Conservation (phyloP, 1,140 invertebrate species). For the Drosophila sp. region DNA sequence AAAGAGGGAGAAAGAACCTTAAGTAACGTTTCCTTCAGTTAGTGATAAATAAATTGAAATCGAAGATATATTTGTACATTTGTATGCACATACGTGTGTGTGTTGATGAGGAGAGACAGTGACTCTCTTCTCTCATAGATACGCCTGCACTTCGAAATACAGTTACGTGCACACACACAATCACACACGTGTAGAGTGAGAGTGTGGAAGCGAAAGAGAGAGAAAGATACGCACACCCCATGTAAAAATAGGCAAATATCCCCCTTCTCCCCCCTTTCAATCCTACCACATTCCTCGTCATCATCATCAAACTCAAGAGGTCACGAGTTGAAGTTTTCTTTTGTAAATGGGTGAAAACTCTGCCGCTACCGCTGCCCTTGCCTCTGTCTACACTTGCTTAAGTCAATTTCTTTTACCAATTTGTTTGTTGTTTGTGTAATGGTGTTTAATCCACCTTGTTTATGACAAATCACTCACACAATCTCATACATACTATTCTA, state of each 20-base stretch:
- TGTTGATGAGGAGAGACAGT: conserved; percentile 39
- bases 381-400: conserved; percentile 15
- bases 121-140: conserved; percentile 48
- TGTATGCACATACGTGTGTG: conserved; percentile 30
- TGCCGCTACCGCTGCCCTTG: conserved; percentile 51
- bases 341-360: conserved; percentile 34
- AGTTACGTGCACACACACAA: conserved; percentile 66
- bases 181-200: conserved; percentile 19
- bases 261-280: conserved; percentile 8
- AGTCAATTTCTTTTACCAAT: conserved; percentile 6
- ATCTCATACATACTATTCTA: background rate
- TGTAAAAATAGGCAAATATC: conserved; percentile 75
- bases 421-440: conserved; percentile 32
- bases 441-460: conserved; percentile 54
- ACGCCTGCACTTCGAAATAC: conserved; percentile 73
- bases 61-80: conserved; percentile 47
- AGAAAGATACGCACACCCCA: conserved; percentile 32
- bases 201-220: conserved; percentile 1
- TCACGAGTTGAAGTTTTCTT: conserved; percentile 77
- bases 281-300: conserved; percentile 12
- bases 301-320: conserved; percentile 49
- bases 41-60: conserved; percentile 46
- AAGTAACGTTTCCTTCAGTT: conserved; percentile 64
- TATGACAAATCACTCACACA: conserved; percentile 52
- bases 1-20: conserved; percentile 30